phyloP scores from a whole-genome alignment of 2,797 vertebrate species.

The Anas flavirostris region DNA sequence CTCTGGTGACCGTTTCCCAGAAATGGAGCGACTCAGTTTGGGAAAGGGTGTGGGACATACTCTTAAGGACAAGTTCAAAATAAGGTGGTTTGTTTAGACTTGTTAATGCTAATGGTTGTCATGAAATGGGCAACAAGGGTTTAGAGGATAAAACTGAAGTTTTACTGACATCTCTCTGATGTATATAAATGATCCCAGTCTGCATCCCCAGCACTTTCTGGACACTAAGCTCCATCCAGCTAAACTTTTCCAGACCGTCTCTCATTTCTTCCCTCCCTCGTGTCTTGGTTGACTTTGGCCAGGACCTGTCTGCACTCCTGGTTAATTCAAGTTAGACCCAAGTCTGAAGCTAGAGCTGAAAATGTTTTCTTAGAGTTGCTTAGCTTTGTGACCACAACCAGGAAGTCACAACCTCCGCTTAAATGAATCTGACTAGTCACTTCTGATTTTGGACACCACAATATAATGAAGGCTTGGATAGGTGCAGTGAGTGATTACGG shows the following conservation, averaged over 20 bases:
- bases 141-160: neutral
- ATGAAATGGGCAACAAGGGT: neutral
- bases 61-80: neutral
- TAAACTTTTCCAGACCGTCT: conserved; percentile 43
- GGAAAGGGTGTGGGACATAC: neutral
- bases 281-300: conserved; percentile 55
- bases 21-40: neutral
- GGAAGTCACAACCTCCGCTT: neutral
- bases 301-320: neutral
- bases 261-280: conserved; percentile 14
- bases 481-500: neutral
- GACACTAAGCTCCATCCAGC: neutral
- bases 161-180: neutral
- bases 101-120: neutral
- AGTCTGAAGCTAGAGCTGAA: neutral
- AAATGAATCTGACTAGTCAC: neutral
- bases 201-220: conserved; percentile 1
- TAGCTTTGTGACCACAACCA: neutral
- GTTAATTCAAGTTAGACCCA: neutral
- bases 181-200: neutral
- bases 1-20: neutral
- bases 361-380: neutral
- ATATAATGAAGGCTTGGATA: neutral
- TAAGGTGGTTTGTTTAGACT: neutral
- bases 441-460: neutral